Evolutionary conservation across 2,888 invertebrate species (phyloP).

Genomic region (Eristalis pertinax): DNA sequence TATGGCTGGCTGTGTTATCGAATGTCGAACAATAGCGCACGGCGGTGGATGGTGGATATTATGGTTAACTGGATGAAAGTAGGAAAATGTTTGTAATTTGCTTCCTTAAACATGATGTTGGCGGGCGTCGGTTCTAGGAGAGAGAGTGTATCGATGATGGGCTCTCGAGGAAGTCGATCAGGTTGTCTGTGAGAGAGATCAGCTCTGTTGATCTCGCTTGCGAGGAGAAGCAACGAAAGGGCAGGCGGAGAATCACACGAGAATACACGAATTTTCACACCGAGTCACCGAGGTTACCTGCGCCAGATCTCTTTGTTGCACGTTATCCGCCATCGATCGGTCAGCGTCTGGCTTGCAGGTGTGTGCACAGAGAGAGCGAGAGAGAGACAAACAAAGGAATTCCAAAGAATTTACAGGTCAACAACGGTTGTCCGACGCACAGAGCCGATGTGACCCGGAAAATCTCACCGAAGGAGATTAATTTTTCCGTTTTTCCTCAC

Average conservation of each 20-base stretch:
- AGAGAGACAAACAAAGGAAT: conserved; percentile 24
- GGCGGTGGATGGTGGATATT: not conserved
- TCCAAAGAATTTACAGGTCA: conserved; percentile 12
- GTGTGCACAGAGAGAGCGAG: not conserved
- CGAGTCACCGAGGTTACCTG: conserved; percentile 22
- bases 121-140: no score
- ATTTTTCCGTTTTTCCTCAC: not conserved
- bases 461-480: not conserved
- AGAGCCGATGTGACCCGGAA: conserved; percentile 6
- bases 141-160: no score
- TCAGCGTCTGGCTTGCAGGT: conserved; percentile 16
- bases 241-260: not conserved
- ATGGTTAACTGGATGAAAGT: not conserved
- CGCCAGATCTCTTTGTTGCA: not conserved
- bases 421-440: not conserved
- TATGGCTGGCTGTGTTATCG: not conserved
- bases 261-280: not conserved
- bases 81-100: not conserved
- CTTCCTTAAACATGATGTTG: not conserved
- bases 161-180: not conserved
- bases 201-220: no score
- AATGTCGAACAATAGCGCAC: not conserved
- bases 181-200: not conserved
- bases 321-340: not conserved
- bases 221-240: not conserved